These are phyloP conservation scores for Pelodytes ibericus DNA, from an alignment of 2,797 vertebrate genomes.

Conservation along the genomic window DNA sequence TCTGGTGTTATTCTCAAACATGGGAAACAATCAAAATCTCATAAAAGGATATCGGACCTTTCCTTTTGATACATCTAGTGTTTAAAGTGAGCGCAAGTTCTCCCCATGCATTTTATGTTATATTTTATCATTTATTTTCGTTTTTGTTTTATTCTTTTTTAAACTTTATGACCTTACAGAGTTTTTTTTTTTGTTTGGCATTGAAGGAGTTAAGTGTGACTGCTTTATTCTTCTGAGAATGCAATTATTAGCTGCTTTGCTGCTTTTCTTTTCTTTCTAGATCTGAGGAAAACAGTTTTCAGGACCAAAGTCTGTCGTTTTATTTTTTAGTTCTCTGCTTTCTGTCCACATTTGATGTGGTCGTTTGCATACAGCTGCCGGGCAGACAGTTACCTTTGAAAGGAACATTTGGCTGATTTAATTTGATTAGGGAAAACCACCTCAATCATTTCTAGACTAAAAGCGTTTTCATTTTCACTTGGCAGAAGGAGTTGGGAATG, in stretches of 20 bases:
- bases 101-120: too few relatives aligned
- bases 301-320: slow-evolving; percentile 74
- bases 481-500: slow-evolving; percentile 76
- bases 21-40: too few relatives aligned
- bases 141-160: neutral
- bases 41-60: too few relatives aligned
- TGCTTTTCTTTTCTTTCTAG: slow-evolving; percentile 75
- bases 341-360: slow-evolving; percentile 75
- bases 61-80: too few relatives aligned
- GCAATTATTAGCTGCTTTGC: slow-evolving; percentile 65
- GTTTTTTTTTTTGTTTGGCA: neutral
- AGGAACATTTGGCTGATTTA: slow-evolving; percentile 82
- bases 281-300: slow-evolving; percentile 66
- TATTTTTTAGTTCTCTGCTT: slow-evolving; percentile 49
- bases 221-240: slow-evolving; percentile 15
- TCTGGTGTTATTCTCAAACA: too few relatives aligned
- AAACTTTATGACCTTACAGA: too few relatives aligned
- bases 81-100: too few relatives aligned
- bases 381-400: slow-evolving; percentile 86
- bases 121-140: too few relatives aligned
- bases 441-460: slow-evolving; percentile 82
- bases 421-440: slow-evolving; percentile 85
- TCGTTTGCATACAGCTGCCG: slow-evolving; percentile 86
- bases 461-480: slow-evolving; percentile 79
- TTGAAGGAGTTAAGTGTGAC: slow-evolving; percentile 21